Evolutionary conservation across 92 coral and sea anemone genomes (phyloP), one percentile per base, ranked within the genome.

Genomic region (Plumapathes pennacea): DNA sequence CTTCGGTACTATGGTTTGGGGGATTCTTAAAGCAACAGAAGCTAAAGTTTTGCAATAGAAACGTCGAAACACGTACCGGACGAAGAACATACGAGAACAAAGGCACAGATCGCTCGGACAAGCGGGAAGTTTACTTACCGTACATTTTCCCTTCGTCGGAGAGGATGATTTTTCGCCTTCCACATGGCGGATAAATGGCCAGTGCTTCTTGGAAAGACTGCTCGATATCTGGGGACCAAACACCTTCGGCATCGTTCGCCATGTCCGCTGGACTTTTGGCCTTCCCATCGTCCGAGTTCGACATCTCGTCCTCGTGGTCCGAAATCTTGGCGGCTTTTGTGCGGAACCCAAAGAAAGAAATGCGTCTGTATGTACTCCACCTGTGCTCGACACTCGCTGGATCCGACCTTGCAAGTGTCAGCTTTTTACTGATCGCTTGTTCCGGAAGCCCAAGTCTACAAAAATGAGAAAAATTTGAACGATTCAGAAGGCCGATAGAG

Each of bases 171-270:
- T 92, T 92, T 38, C 98, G 71, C 42, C 98, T 71, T 54, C 98
- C 98, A 84, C 98, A 92, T 17, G 98, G 98, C 6, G 98, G 98
- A 54, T 92, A 92, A 44, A 92, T 92, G 12, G 98, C 98, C 34
- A 92, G 62, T 7, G 98, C 98, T 60, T 92, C 98, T 78, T 92
- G 98, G 65, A 92, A 92, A 37, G 96, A 89, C 45, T 92, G 98
- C 51, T 92, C 98, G 31, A 92, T 92, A 60, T 92, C 98, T 23
- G 98, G 98, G 40, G 96, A 88, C 98, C 98, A 92, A 58, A 92
- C 98, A 56, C 98, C 98, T 77, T 92, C 98, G 69, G 98, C 98
- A 89, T 92, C 98, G 63, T 81, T 88, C 21, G 98, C 98, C 98
- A 92, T 92, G 73, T 92, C 98, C 67, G 76, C 96, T 45, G 98